phyloP scores from a whole-genome alignment of 2,113 vertebrate species.

The Martes martes region DNA sequence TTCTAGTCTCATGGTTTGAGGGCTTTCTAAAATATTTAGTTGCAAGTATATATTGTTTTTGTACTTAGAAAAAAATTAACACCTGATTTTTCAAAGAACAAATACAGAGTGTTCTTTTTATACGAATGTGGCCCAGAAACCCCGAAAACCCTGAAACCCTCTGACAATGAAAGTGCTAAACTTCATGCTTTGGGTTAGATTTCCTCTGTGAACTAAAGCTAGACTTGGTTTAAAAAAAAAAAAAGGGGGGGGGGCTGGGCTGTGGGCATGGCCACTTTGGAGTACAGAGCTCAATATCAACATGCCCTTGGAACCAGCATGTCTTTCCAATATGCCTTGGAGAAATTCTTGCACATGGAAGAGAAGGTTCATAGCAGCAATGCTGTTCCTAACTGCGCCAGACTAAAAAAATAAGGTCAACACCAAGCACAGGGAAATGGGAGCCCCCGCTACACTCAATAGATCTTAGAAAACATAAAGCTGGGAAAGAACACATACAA shows the following conservation, averaged over 20 bases:
- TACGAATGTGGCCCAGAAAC: background rate
- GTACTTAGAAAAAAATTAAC: background rate
- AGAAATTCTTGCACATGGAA: background rate
- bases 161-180: background rate
- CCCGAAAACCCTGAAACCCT: background rate
- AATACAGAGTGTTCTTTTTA: background rate
- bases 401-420: background rate
- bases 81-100: conserved; percentile 2
- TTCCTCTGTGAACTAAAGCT: background rate
- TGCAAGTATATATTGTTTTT: background rate
- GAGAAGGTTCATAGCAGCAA: background rate
- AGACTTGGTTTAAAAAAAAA: background rate
- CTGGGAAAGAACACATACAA: background rate
- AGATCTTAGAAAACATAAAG: background rate
- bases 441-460: background rate
- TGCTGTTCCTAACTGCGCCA: background rate
- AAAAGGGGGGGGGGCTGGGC: background rate
- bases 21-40: background rate
- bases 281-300: background rate
- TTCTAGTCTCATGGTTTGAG: background rate
- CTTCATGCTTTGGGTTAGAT: background rate
- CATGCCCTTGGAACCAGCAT: too few species aligned
- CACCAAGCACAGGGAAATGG: background rate
- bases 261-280: background rate
- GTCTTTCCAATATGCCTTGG: background rate